A percentile compares a stretch with the other conserved stretches of the same genome.
Evolutionary conservation across 2,797 vertebrate species (phyloP).

Genomic region (Eupleurogrammus muticus): DNA sequence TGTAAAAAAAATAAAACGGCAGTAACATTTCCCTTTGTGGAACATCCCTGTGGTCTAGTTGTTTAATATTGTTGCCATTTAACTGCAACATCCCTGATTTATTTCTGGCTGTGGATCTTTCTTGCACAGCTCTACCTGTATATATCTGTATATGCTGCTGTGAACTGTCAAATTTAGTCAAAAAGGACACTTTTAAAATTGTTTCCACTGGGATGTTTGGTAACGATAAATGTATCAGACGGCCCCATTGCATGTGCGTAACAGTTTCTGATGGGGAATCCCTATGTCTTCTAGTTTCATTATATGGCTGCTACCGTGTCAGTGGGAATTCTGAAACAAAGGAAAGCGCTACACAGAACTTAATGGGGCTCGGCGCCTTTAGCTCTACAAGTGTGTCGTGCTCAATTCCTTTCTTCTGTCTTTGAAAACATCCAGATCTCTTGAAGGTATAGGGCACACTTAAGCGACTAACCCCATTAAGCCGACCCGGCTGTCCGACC

Average conservation of each 20-base stretch:
- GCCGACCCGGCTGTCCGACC: constrained; percentile 6
- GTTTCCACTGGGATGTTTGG: not conserved
- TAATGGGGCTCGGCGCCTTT: not conserved
- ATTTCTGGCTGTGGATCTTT: not conserved
- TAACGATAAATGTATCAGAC: constrained; percentile 1
- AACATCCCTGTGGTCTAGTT: not conserved
- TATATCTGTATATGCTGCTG: not conserved
- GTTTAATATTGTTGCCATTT: not conserved
- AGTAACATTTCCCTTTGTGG: not conserved
- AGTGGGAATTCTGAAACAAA: not conserved
- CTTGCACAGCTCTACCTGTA: no score
- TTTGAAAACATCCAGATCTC: constrained; percentile 1
- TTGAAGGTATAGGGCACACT: constrained; percentile 8
- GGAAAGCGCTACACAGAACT: not conserved
- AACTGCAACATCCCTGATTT: not conserved
- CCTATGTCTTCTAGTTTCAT: not conserved
- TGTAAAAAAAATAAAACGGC: not conserved
- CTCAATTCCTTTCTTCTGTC: not conserved
- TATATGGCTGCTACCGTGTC: not conserved
- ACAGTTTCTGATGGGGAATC: not conserved
- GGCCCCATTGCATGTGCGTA: not conserved
- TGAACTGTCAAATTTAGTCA: not conserved
- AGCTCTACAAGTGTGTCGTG: not conserved
- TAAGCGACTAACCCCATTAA: constrained; percentile 19
- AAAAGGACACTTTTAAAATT: not conserved